Percentiles rank a stretch among this genome's conserved stretches.
These are phyloP conservation scores for honey bee (Apis mellifera) DNA, from an alignment of 1,140 invertebrate species.

Conservation along the genomic window DNA sequence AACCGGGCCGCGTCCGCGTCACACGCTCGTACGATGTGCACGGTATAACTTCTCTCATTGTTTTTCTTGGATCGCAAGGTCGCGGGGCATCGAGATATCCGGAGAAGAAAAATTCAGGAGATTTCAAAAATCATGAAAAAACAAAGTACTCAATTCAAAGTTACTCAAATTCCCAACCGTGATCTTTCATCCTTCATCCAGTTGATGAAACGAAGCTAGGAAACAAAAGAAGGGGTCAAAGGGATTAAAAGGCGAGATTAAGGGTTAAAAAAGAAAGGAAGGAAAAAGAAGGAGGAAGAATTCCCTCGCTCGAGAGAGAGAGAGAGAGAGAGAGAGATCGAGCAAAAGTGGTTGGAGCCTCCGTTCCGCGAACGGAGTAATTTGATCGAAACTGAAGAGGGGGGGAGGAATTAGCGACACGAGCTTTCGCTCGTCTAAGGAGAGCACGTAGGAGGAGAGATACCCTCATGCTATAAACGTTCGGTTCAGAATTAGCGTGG, in stretches of 20 bases:
- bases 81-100: conserved; percentile 24
- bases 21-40: conserved; percentile 27
- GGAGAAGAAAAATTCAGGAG: too few species aligned
- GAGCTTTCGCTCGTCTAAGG: conserved; percentile 62
- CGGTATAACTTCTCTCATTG: conserved; percentile 56
- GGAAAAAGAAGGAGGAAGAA: too few species aligned
- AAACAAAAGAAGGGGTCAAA: conserved; percentile 11
- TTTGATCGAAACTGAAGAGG: conserved; percentile 54
- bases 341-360: not conserved
- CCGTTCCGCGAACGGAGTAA: conserved; percentile 52
- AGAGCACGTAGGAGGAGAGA: conserved; percentile 62
- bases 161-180: not conserved
- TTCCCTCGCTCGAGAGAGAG: not conserved
- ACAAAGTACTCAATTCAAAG: too few species aligned
- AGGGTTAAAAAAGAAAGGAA: conserved; percentile 33
- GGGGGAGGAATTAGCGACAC: conserved; percentile 61
- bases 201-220: too few species aligned
- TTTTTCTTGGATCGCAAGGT: conserved; percentile 66
- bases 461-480: conserved; percentile 65
- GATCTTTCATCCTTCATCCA: not conserved
- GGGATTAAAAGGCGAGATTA: conserved; percentile 54
- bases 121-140: too few species aligned
- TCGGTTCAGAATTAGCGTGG: conserved; percentile 76
- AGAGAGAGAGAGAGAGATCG: not conserved
- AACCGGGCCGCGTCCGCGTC: conserved; percentile 45